Evolutionary conservation across 2,797 vertebrate species (phyloP).

Genomic region (Echiichthys vipera): DNA sequence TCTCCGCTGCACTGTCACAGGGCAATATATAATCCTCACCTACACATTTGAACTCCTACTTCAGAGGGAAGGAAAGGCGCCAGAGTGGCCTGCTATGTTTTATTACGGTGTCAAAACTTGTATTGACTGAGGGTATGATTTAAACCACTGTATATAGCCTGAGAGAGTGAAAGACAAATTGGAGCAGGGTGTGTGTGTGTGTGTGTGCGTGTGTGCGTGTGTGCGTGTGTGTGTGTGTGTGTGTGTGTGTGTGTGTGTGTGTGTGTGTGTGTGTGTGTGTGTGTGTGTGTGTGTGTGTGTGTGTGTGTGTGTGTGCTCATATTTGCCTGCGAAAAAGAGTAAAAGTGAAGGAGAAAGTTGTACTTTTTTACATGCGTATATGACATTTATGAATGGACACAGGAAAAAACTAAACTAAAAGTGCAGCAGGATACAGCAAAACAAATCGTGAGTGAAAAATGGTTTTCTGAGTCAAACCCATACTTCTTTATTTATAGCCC

Average conservation of each 20-base stretch:
- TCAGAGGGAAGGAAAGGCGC: slow-evolving; percentile 56
- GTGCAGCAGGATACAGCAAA: slow-evolving; percentile 24
- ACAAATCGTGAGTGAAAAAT: slow-evolving; percentile 50
- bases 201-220: slow-evolving; percentile 1
- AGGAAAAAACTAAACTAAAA: not conserved
- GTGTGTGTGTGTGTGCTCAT: not conserved
- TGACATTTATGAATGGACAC: not conserved
- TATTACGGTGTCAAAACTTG: slow-evolving; percentile 71
- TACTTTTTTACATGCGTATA: not conserved
- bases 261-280: not conserved
- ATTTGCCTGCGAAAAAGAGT: not conserved
- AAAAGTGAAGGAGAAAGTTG: slow-evolving; percentile 6
- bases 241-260: not conserved
- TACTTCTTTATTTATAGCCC: slow-evolving; percentile 65
- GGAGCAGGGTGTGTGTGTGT: slow-evolving; percentile 19
- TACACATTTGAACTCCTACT: slow-evolving; percentile 66
- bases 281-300: not conserved
- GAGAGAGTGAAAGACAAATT: slow-evolving; percentile 46
- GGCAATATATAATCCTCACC: slow-evolving; percentile 61
- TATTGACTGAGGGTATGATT: slow-evolving; percentile 68
- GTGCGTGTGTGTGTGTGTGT: not conserved
- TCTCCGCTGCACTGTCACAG: slow-evolving; percentile 56
- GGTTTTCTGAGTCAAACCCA: slow-evolving; percentile 36
- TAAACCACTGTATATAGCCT: slow-evolving; percentile 44
- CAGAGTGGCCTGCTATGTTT: slow-evolving; percentile 60